Percentiles rank a stretch among this genome's conserved stretches.
Evolutionary conservation across 2,797 vertebrate genomes (phyloP).

Genomic region (Falco cherrug): DNA sequence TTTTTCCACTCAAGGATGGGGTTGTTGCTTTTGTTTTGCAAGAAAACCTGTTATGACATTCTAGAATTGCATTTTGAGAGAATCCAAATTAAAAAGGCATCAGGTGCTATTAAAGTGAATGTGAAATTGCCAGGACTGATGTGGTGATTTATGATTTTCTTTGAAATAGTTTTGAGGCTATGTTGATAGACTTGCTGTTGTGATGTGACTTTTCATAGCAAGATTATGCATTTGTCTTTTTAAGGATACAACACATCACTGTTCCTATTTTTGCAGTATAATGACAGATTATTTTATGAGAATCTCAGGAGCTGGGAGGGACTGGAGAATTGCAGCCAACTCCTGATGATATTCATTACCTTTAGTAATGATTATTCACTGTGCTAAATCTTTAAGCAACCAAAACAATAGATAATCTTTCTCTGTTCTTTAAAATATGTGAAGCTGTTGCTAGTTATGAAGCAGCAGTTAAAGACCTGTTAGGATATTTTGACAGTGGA

Average conservation of each 20-base stretch:
- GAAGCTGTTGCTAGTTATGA: constrained; percentile 24
- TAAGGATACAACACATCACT: background rate
- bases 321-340: background rate
- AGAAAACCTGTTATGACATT: background rate
- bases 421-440: constrained; percentile 17
- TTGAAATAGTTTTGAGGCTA: background rate
- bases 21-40: background rate
- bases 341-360: background rate
- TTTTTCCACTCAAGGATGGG: background rate
- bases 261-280: background rate
- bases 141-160: background rate
- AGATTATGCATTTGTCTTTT: background rate
- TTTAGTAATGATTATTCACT: background rate
- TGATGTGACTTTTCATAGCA: background rate
- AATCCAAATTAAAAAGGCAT: constrained; percentile 19
- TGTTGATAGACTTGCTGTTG: background rate
- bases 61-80: background rate
- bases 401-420: constrained; percentile 3
- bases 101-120: background rate
- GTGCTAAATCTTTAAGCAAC: constrained; percentile 7
- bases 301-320: background rate
- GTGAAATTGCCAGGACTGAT: background rate
- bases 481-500: constrained; percentile 32
- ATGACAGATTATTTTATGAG: background rate
- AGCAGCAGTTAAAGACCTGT: constrained; percentile 25